Conservation (phyloP, 2,888 invertebrate genomes). For the Plutella xylostella region DNA sequence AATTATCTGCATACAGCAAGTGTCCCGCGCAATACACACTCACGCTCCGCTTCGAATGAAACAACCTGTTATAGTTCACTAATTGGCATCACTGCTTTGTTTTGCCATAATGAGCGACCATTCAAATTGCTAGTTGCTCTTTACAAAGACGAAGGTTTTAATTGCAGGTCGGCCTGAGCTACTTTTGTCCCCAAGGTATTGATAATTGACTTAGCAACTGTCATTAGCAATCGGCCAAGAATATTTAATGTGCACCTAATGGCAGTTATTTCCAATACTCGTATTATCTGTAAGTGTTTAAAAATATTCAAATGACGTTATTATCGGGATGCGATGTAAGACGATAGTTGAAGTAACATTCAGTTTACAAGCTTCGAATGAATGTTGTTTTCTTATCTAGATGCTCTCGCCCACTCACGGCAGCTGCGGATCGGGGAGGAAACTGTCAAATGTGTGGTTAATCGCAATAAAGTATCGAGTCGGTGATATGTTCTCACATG, state of each 20-base stretch:
- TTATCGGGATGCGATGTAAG: no score
- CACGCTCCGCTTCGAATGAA: conserved; percentile 41
- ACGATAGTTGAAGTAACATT: no score
- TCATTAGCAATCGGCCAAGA: no score
- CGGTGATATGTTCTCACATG: conserved; percentile 48
- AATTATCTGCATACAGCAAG: conserved; percentile 34
- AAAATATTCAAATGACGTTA: no score
- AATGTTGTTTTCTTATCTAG: no score
- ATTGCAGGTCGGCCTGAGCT: conserved; percentile 23
- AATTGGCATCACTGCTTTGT: conserved; percentile 29
- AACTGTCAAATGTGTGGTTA: conserved; percentile 46
- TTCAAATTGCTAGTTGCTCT: conserved; percentile 31
- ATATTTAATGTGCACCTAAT: no score
- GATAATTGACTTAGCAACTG: conserved; percentile 10
- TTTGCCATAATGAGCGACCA: conserved; percentile 31
- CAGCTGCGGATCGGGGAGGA: conserved; percentile 43
- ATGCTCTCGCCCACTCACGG: no score
- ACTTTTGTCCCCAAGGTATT: conserved; percentile 14
- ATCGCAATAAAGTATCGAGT: conserved; percentile 46
- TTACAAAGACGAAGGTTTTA: conserved; percentile 24
- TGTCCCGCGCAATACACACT: conserved; percentile 28
- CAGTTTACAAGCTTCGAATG: no score
- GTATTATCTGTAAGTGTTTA: no score
- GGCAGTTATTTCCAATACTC: no score
- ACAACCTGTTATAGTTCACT: conserved; percentile 34